Evolutionary conservation across 1,140 invertebrate genomes (phyloP), one percentile per base, ranked within the genome.

Genomic region (Sitophilus oryzae): DNA sequence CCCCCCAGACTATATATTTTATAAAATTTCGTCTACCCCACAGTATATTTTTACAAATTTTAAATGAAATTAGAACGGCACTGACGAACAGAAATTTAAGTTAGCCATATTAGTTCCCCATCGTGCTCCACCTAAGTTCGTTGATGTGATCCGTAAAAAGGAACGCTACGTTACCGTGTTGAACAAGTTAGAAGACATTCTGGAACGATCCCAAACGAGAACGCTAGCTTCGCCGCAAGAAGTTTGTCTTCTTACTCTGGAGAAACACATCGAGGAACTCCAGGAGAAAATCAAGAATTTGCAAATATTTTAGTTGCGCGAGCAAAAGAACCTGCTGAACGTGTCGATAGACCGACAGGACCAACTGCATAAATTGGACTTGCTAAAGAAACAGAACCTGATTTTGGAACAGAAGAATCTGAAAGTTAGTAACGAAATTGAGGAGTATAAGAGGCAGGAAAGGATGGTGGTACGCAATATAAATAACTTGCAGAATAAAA

Each of bases 371-470:
- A 79, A 87, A 59, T 77, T 85, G 37, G 81, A 81, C 65, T 70
- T 85, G 15, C 71, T 85, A 8, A 78, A 78, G 36, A 88, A 88
- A 72, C 84, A 89, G 64, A 79, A 85, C 19, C 78, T 84, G 63
- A 81, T 89, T 41, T 79, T 88, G 67, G 82, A 86, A 25, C 82
- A 88, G 60, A 88, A 88, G 54, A 82, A 81, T 44, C 70, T 83
- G 48, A 83, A 84, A 59, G 72, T 86, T 4, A 79, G 84, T 34
- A 76, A 77, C 51, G 79, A 86, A 36, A 66, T 84, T 1, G 79
- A 82, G 18, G 72, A 76, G 18, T 74, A 82, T 2, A 66, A 71
- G 10, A 76, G 73, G 38, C 80, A 82, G 58, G 77, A 80, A 8
- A 71, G 67, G 1, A 76, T 76, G 36, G 74, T 86, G 3, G 70